A percentile compares a stretch with the other conserved stretches of the same genome.
phyloP scores from a whole-genome alignment of 1,140 invertebrate genomes.

The Saxidomus purpurata region DNA sequence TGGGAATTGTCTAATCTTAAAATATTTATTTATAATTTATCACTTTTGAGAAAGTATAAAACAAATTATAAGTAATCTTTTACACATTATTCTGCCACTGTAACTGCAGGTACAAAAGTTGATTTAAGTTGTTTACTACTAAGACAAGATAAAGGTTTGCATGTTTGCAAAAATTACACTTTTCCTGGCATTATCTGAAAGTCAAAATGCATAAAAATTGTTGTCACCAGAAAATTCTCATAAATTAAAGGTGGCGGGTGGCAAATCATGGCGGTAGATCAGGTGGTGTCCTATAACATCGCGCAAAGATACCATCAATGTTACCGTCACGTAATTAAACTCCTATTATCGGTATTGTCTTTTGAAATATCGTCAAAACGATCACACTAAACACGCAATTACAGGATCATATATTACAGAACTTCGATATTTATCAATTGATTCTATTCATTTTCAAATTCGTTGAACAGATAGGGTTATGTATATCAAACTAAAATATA shows the following conservation, averaged over 20 bases:
- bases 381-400: conserved; percentile 60
- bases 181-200: too few relatives aligned
- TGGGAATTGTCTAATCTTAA: background rate
- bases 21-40: too few relatives aligned
- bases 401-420: conserved; percentile 32
- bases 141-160: too few relatives aligned
- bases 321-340: conserved; percentile 61
- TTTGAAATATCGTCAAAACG: conserved; percentile 16
- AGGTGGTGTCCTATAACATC: conserved; percentile 18
- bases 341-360: conserved; percentile 61
- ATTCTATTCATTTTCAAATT: conserved; percentile 37
- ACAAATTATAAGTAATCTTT: too few relatives aligned
- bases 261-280: conserved; percentile 60
- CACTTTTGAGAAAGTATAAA: too few relatives aligned
- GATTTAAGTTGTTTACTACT: too few relatives aligned
- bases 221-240: too few relatives aligned
- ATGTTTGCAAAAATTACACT: too few relatives aligned
- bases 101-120: too few relatives aligned
- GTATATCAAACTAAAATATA: conserved; percentile 6
- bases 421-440: conserved; percentile 11
- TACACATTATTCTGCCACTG: too few relatives aligned
- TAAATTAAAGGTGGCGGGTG: conserved; percentile 34
- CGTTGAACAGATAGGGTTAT: background rate
- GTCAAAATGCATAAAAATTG: too few relatives aligned
- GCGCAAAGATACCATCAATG: conserved; percentile 52